A percentile compares a stretch with the other conserved stretches of the same genome.
These are phyloP conservation scores for Hemicordylus capensis DNA, from an alignment of 2,113 vertebrate genomes.

Conservation along the genomic window DNA sequence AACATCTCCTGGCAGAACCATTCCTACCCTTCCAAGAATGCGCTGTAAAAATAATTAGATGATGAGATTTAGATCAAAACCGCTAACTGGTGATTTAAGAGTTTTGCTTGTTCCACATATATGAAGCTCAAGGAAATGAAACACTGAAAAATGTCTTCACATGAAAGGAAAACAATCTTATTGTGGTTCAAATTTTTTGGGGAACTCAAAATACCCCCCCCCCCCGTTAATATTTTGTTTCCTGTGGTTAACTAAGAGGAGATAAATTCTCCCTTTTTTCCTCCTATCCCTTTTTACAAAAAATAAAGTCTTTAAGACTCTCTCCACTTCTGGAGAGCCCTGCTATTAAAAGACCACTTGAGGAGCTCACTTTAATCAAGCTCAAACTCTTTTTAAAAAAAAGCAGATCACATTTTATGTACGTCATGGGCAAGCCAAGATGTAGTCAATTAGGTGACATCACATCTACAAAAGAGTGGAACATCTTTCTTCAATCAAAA, in stretches of 20 bases:
- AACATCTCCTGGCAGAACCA: slow-evolving; percentile 81
- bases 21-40: slow-evolving; percentile 80
- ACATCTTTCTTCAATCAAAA: slow-evolving; percentile 81
- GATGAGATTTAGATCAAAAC: slow-evolving; percentile 84
- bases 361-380: slow-evolving; percentile 81
- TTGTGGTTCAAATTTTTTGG: slow-evolving; percentile 61
- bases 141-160: slow-evolving; percentile 69
- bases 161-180: slow-evolving; percentile 73
- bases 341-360: slow-evolving; percentile 72
- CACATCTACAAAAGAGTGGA: slow-evolving; percentile 69
- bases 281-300: slow-evolving; percentile 32
- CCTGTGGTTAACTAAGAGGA: slow-evolving; percentile 78
- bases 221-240: slow-evolving; percentile 77
- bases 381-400: slow-evolving; percentile 29
- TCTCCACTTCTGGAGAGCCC: slow-evolving; percentile 65
- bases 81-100: slow-evolving; percentile 77
- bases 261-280: slow-evolving; percentile 76
- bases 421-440: slow-evolving; percentile 71
- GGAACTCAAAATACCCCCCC: slow-evolving; percentile 22
- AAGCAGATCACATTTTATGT: slow-evolving; percentile 70
- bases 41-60: slow-evolving; percentile 84
- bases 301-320: slow-evolving; percentile 69
- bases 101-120: slow-evolving; percentile 58
- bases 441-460: slow-evolving; percentile 80
- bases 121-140: slow-evolving; percentile 75